Evolutionary conservation across 2,797 vertebrate species (phyloP).

Genomic region (Fistularia commersonii): DNA sequence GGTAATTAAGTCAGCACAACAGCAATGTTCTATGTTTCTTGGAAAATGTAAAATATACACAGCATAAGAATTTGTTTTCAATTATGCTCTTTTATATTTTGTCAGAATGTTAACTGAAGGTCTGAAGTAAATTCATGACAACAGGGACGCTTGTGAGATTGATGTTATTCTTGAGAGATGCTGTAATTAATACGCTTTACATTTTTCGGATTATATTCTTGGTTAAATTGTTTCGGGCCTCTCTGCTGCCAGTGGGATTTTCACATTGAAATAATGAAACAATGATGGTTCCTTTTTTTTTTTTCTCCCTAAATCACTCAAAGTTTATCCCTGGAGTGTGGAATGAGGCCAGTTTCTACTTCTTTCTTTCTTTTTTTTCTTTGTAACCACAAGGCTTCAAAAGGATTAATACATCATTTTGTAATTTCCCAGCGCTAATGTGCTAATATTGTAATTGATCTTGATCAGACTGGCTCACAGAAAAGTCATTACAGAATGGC

Average conservation of each 20-base stretch:
- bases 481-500: slow-evolving; percentile 43
- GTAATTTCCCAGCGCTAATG: slow-evolving; percentile 46
- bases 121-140: slow-evolving; percentile 7
- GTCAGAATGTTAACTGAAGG: not conserved
- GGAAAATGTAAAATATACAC: not conserved
- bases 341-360: slow-evolving; percentile 24
- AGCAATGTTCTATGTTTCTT: too few species aligned
- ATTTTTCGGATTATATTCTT: slow-evolving; percentile 22
- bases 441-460: slow-evolving; percentile 57
- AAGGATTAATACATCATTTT: slow-evolving; percentile 50
- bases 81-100: not conserved
- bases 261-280: slow-evolving; percentile 20
- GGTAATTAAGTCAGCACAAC: too few species aligned
- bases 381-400: slow-evolving; percentile 43
- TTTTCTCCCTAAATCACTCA: slow-evolving; percentile 22
- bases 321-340: slow-evolving; percentile 40
- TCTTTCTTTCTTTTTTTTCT: slow-evolving; percentile 18
- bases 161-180: not conserved
- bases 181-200: slow-evolving; percentile 3
- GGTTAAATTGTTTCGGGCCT: slow-evolving; percentile 15
- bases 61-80: not conserved
- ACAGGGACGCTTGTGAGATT: slow-evolving; percentile 1
- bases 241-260: slow-evolving; percentile 12
- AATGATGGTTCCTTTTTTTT: slow-evolving; percentile 1
- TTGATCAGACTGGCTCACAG: slow-evolving; percentile 42